Base-by-base conservation (phyloP, 2,888 invertebrate species). In the Sarcophaga caerulescens region DNA sequence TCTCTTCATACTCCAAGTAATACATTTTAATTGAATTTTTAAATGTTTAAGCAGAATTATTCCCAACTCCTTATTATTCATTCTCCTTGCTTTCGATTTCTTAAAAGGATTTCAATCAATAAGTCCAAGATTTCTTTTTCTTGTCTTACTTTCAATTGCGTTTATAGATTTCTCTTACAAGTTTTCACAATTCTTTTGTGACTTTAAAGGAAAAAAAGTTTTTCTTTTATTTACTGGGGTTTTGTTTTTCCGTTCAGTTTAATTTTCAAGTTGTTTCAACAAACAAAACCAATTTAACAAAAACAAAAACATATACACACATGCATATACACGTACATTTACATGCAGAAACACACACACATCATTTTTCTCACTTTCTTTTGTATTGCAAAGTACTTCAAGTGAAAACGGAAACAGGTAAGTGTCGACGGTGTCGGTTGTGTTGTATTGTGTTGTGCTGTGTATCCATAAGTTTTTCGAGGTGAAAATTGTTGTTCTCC, bases 141-240 rank as follows among this genome's bases (percentile, higher is more conserved):
- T 35, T 35, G 35, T 35, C 10, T 35, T 35, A 35, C 35, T 35
- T 35, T 35, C 8, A 35, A 35, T 35, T 52, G 74, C 62, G 19
- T 81, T 81, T 69, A 81, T 69, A 62, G 69, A 81, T 74, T 74
- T 74, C 60, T 62, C 52, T 14, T 60, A 74, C 11, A 47, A 23
- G 69, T 60, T 74, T 17, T 57, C 6, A 69, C 14, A n/a, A 81
- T 81, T 81, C 68, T 62, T 74, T 44, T 77, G 12, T 25, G 35
- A 10, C 35, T 35, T 35, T 1, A 35, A 10, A 35, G 2, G 10
- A 2, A 2, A 35, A 59, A 59, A 65, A 73, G 76, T 66, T 59
- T 60, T 35, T 66, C 60, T 66, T 47, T 66, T 44, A n/a, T 25
- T 44, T n/a, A n/a, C 12, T 59, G 14, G 3, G 62, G 14, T 45